phyloP scores from a whole-genome alignment of 2,797 vertebrate species.

The Coccyzus lansbergi region DNA sequence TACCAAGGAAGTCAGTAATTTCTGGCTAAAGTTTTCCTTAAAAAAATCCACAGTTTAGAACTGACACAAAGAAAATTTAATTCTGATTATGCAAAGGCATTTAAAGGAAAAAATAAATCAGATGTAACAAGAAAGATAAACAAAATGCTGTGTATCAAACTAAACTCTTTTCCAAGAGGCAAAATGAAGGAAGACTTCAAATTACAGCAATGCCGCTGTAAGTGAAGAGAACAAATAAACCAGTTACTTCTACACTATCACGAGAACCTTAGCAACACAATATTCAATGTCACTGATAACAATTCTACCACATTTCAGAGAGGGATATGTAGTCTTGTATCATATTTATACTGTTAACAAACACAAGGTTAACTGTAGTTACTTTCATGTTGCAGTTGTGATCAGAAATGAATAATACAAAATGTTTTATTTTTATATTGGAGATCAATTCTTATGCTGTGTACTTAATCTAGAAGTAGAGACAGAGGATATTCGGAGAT shows the following conservation, averaged over 20 bases:
- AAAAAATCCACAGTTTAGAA: slow-evolving; percentile 11
- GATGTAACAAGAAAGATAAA: not conserved
- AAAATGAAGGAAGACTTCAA: not conserved
- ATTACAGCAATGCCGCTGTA: not conserved
- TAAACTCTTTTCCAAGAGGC: not conserved
- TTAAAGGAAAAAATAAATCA: not conserved
- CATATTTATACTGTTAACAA: not conserved
- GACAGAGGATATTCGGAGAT: not conserved
- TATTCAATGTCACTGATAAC: not conserved
- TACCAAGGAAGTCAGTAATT: slow-evolving; percentile 1
- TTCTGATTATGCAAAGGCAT: slow-evolving; percentile 16
- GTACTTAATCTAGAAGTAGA: not conserved
- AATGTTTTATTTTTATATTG: not conserved
- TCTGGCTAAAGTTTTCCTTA: slow-evolving; percentile 1
- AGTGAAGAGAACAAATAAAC: not conserved
- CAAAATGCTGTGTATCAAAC: not conserved
- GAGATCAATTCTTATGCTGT: not conserved
- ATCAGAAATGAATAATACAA: not conserved
- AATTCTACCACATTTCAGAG: not conserved
- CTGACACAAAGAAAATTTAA: slow-evolving; percentile 21
- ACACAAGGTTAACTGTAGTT: not conserved
- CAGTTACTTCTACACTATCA: not conserved
- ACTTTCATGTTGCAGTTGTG: not conserved
- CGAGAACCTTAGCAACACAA: not conserved
- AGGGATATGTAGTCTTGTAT: not conserved